Conservation (phyloP, 2,797 vertebrate genomes). For the Notolabrus celidotus region DNA sequence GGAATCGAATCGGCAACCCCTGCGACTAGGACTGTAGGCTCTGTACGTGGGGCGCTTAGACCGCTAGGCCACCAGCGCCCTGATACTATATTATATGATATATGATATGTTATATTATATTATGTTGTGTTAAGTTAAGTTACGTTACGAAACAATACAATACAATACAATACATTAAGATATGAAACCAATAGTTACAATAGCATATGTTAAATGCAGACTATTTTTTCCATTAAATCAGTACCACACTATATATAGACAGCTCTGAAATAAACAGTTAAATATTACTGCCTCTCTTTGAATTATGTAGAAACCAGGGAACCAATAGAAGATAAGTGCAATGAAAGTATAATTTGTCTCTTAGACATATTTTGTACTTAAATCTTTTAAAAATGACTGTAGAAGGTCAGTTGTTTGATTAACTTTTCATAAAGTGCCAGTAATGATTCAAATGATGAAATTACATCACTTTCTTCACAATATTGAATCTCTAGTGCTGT, state of each 20-base stretch:
- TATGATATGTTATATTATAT: too few species aligned
- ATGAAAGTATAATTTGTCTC: neutral
- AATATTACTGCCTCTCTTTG: slow-evolving; percentile 13
- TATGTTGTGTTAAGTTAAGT: too few species aligned
- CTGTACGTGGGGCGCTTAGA: too few species aligned
- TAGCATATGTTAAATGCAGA: too few species aligned
- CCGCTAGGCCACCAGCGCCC: too few species aligned
- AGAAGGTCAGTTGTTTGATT: slow-evolving; percentile 6
- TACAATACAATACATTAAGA: too few species aligned
- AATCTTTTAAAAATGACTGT: slow-evolving; percentile 3
- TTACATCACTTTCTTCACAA: neutral
- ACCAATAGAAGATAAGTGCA: neutral
- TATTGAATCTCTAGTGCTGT: slow-evolving; percentile 3
- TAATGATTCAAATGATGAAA: neutral
- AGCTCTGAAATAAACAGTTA: neutral
- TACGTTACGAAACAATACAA: too few species aligned
- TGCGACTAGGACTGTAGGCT: too few species aligned
- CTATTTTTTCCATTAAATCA: slow-evolving; percentile 1
- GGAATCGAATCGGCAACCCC: too few species aligned
- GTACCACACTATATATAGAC: neutral
- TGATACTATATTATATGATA: too few species aligned
- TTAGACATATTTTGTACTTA: neutral
- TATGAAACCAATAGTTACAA: too few species aligned
- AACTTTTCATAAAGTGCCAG: slow-evolving; percentile 18
- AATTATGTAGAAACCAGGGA: neutral